Percentiles rank a stretch among this genome's conserved stretches.
Evolutionary conservation across 2,888 invertebrate species (phyloP).

Genomic region (Ectemnius cavifrons): DNA sequence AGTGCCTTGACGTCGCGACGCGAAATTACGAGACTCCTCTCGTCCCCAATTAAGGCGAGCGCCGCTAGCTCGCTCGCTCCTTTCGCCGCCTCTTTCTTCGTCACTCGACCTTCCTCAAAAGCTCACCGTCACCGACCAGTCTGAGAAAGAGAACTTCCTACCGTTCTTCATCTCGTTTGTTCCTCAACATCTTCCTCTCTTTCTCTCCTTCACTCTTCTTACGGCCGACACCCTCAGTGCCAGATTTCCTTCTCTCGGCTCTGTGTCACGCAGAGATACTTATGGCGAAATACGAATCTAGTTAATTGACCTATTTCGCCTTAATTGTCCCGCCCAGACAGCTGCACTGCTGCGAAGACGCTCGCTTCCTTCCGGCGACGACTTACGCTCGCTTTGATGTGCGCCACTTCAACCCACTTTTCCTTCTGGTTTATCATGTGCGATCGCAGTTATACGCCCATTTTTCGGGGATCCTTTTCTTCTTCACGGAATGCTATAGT

Average conservation of each 20-base stretch:
- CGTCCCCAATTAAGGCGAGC: constrained; percentile 56
- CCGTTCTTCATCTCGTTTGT: constrained; percentile 42
- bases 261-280: constrained; percentile 44
- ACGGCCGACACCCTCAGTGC: background rate
- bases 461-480: too few relatives aligned
- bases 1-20: constrained; percentile 62
- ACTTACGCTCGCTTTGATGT: too few relatives aligned
- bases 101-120: constrained; percentile 39
- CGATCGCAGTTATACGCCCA: too few relatives aligned
- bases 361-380: constrained; percentile 4
- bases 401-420: too few relatives aligned
- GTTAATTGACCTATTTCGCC: constrained; percentile 51
- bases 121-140: constrained; percentile 29
- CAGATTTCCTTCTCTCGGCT: constrained; percentile 13
- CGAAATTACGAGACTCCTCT: constrained; percentile 64
- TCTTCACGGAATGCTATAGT: too few relatives aligned
- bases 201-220: constrained; percentile 16
- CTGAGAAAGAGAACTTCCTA: constrained; percentile 38
- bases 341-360: background rate
- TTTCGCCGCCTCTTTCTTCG: constrained; percentile 7
- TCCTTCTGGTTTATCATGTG: too few relatives aligned
- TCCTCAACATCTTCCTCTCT: constrained; percentile 3
- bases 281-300: constrained; percentile 40
- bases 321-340: constrained; percentile 26
- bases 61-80: constrained; percentile 17